Percentiles rank a stretch among this genome's conserved stretches.
phyloP scores from a whole-genome alignment of 2,888 invertebrate genomes.

The Tricholauxania praeusta region DNA sequence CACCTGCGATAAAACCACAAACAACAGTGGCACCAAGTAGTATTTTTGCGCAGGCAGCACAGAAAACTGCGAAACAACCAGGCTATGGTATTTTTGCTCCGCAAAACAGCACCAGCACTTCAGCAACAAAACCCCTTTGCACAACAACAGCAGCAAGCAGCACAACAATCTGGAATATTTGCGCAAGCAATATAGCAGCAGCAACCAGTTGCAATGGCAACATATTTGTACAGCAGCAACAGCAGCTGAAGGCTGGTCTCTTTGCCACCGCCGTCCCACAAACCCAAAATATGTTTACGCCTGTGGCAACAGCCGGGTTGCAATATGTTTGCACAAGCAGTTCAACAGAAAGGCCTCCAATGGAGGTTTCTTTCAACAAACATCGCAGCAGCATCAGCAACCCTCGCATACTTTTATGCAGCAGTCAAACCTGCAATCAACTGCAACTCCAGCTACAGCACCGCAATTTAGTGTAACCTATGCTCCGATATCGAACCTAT shows the following conservation, averaged over 20 bases:
- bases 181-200: slow-evolving; percentile 25
- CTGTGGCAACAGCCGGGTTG: slow-evolving; percentile 38
- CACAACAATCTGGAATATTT: not conserved
- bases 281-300: slow-evolving; percentile 14
- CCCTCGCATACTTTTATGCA: slow-evolving; percentile 43
- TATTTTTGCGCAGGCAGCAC: slow-evolving; percentile 41
- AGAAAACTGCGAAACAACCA: slow-evolving; percentile 36
- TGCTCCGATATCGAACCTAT: slow-evolving; percentile 64
- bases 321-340: slow-evolving; percentile 52
- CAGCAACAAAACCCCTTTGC: not conserved
- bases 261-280: slow-evolving; percentile 44
- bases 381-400: slow-evolving; percentile 44
- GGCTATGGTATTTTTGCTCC: slow-evolving; percentile 21
- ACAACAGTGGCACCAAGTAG: slow-evolving; percentile 29
- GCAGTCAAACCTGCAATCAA: slow-evolving; percentile 53
- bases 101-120: slow-evolving; percentile 25
- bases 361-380: slow-evolving; percentile 27
- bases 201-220: slow-evolving; percentile 24
- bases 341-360: slow-evolving; percentile 8
- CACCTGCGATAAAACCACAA: slow-evolving; percentile 41
- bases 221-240: slow-evolving; percentile 43
- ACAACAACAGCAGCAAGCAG: slow-evolving; percentile 16
- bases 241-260: slow-evolving; percentile 40
- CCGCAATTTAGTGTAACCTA: not conserved
- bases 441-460: slow-evolving; percentile 23